phyloP scores from a whole-genome alignment of 2,888 invertebrate species.

The Maniola hyperantus region DNA sequence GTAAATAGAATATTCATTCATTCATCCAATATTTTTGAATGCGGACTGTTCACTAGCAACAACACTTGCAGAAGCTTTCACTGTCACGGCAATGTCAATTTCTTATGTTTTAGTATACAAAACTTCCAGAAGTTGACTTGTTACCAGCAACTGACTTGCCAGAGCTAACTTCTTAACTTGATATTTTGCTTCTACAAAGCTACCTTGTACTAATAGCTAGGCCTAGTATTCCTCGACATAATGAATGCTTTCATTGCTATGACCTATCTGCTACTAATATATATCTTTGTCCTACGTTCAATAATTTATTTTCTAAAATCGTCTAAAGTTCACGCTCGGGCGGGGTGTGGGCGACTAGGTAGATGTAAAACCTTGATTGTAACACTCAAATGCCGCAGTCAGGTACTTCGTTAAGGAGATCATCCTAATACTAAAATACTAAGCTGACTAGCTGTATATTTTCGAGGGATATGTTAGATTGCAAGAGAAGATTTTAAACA shows the following conservation, averaged over 20 bases:
- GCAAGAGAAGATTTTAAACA: not conserved
- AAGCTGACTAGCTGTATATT: not conserved
- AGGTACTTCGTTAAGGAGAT: conserved; percentile 19
- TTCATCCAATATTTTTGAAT: no score
- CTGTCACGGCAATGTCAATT: no score
- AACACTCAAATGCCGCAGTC: conserved; percentile 5
- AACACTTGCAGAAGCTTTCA: no score
- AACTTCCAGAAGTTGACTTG: no score
- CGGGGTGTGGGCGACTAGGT: conserved; percentile 32
- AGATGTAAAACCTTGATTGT: conserved; percentile 25
- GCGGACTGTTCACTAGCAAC: no score
- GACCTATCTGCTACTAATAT: not conserved
- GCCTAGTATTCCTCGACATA: no score
- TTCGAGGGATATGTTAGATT: not conserved
- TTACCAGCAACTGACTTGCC: no score
- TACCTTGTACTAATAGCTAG: no score
- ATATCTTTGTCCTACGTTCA: not conserved
- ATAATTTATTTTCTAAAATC: conserved; percentile 46
- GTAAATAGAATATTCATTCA: no score
- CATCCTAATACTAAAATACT: conserved; percentile 19
- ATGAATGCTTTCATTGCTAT: not conserved
- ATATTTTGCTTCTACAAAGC: no score
- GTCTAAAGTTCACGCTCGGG: conserved; percentile 35
- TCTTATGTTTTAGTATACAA: no score
- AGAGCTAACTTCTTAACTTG: no score